Conservation (phyloP, 1,140 invertebrate genomes). For the Drosophila teissieri region DNA sequence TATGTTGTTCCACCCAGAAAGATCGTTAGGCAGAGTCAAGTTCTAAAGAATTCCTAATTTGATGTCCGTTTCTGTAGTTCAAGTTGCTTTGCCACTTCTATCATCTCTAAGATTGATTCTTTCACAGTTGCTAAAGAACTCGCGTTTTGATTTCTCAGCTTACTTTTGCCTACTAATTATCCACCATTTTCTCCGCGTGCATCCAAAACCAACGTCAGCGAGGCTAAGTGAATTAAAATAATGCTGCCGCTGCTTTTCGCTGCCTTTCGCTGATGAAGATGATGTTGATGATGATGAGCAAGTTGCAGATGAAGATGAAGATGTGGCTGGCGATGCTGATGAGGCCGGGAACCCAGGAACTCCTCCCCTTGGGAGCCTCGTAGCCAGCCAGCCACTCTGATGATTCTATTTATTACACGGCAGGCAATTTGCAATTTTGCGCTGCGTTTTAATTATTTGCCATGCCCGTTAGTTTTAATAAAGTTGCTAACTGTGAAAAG, state of each 20-base stretch:
- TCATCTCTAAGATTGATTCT: too few relatives aligned
- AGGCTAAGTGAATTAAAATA: slow-evolving; percentile 80
- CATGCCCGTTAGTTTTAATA: slow-evolving; percentile 80
- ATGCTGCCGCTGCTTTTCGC: slow-evolving; percentile 42
- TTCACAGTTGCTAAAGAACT: background rate
- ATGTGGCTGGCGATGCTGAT: slow-evolving; percentile 45
- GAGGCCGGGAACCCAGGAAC: slow-evolving; percentile 14
- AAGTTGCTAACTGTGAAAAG: slow-evolving; percentile 82
- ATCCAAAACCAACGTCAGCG: slow-evolving; percentile 60
- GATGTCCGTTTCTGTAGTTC: too few relatives aligned
- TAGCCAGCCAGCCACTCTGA: slow-evolving; percentile 46
- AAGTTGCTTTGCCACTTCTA: too few relatives aligned
- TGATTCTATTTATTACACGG: slow-evolving; percentile 82
- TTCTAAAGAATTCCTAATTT: too few relatives aligned
- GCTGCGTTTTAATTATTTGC: slow-evolving; percentile 80
- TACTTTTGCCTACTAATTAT: too few relatives aligned
- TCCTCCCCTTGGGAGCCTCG: slow-evolving; percentile 21
- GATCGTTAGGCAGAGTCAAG: too few relatives aligned
- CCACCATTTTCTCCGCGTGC: slow-evolving; percentile 3
- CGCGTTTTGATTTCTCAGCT: background rate
- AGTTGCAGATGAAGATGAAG: slow-evolving; percentile 41
- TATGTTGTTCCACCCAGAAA: too few relatives aligned
- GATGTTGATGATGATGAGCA: slow-evolving; percentile 48
- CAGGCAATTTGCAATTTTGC: slow-evolving; percentile 71
- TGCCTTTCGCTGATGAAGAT: slow-evolving; percentile 8